phyloP scores from a whole-genome alignment of 2,797 vertebrate species.

The Danio kyathit region DNA sequence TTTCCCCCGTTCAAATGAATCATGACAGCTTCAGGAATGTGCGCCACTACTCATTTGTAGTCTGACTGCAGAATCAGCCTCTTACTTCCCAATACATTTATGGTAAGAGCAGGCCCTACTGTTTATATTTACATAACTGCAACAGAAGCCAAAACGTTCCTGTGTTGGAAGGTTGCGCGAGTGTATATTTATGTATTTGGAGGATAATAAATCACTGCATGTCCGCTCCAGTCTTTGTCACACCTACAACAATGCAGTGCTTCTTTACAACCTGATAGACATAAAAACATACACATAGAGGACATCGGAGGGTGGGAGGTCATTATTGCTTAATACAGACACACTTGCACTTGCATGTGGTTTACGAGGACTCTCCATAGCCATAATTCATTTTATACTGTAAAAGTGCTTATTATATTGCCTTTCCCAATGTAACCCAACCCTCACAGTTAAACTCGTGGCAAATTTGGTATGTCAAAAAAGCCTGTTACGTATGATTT shows the following conservation, averaged over 20 bases:
- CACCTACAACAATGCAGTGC: background rate
- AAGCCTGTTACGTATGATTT: no score
- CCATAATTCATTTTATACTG: no score
- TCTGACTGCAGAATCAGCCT: slow-evolving; percentile 57
- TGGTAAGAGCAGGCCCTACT: slow-evolving; percentile 64
- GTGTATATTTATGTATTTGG: slow-evolving; percentile 38
- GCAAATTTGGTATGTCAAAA: no score
- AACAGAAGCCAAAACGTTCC: slow-evolving; percentile 65
- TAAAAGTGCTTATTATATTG: no score
- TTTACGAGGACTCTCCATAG: no score
- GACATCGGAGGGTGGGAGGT: background rate
- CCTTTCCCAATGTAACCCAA: no score
- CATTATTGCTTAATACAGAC: background rate
- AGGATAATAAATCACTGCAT: slow-evolving; percentile 21
- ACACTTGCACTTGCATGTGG: no score
- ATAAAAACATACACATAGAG: slow-evolving; percentile 4
- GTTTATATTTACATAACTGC: slow-evolving; percentile 73
- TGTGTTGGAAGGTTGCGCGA: slow-evolving; percentile 42
- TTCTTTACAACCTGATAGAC: background rate
- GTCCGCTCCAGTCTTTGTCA: slow-evolving; percentile 22
- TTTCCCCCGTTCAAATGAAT: slow-evolving; percentile 74
- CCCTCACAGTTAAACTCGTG: no score
- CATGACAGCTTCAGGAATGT: slow-evolving; percentile 78
- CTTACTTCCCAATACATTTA: slow-evolving; percentile 67
- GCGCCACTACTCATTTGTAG: slow-evolving; percentile 67